These are phyloP conservation scores for Paracanthobrama guichenoti DNA, from an alignment of 2,113 vertebrate species.

Conservation along the genomic window DNA sequence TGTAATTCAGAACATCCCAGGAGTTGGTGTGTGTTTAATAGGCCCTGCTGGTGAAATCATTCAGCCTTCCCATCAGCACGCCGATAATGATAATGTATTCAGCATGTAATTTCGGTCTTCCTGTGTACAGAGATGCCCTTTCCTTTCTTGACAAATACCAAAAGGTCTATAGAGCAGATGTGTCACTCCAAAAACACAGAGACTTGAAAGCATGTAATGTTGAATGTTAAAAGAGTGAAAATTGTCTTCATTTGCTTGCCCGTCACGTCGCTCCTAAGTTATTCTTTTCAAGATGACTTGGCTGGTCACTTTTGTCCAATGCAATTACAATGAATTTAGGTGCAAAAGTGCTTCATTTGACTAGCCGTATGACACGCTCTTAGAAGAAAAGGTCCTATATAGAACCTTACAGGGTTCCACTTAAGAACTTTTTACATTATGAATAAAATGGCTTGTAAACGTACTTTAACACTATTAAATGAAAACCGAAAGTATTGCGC, in stretches of 20 bases:
- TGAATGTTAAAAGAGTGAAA: background rate
- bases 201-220: conserved; percentile 26
- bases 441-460: too few relatives aligned
- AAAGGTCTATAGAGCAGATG: conserved; percentile 29
- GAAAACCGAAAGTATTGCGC: too few relatives aligned
- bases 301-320: background rate
- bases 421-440: too few relatives aligned
- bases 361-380: too few relatives aligned
- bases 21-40: conserved; percentile 46
- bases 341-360: background rate
- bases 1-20: conserved; percentile 37
- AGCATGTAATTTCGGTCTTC: conserved; percentile 44
- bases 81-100: conserved; percentile 49
- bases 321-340: background rate
- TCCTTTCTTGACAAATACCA: conserved; percentile 49
- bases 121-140: conserved; percentile 45
- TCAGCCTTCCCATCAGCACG: conserved; percentile 19
- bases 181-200: conserved; percentile 39
- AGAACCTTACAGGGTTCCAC: too few relatives aligned
- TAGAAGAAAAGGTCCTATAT: too few relatives aligned
- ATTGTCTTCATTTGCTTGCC: background rate
- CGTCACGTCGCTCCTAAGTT: background rate
- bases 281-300: background rate
- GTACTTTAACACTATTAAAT: too few relatives aligned
- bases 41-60: conserved; percentile 34